Percentiles rank a stretch among this genome's conserved stretches.
Conservation (phyloP, 2,888 invertebrate species). For the Zaprionus obscuricornis region DNA sequence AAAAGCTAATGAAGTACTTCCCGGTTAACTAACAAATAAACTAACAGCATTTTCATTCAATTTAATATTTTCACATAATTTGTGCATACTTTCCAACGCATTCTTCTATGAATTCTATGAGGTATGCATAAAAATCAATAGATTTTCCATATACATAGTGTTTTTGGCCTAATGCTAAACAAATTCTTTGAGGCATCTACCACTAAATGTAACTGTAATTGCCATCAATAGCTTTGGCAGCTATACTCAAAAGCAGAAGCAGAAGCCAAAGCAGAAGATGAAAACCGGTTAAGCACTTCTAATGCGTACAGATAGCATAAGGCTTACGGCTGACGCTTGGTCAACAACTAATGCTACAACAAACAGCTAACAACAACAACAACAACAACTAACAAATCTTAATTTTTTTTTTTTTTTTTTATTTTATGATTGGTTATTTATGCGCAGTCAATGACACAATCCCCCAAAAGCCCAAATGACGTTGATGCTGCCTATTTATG, state of each 20-base stretch:
- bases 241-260: conserved; percentile 19
- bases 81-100: conserved; percentile 2
- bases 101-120: conserved; percentile 9
- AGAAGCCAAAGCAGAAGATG: neutral
- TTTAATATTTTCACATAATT: too few species aligned
- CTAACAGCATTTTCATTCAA: too few species aligned
- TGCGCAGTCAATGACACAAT: conserved; percentile 59
- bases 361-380: neutral
- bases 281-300: conserved; percentile 63
- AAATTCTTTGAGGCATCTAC: conserved; percentile 28
- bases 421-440: conserved; percentile 54
- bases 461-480: conserved; percentile 46
- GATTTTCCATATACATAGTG: conserved; percentile 50
- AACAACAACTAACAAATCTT: conserved; percentile 23
- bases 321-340: too few species aligned
- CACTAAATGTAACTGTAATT: conserved; percentile 62
- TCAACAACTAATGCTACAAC: too few species aligned
- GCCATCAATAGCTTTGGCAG: conserved; percentile 44
- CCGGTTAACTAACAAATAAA: too few species aligned
- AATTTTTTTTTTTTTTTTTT: conserved; percentile 9
- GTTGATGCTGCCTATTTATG: conserved; percentile 13
- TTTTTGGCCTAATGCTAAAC: conserved; percentile 18
- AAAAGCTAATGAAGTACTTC: too few species aligned
- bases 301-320: conserved; percentile 25
- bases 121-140: neutral